Conservation (phyloP, 2,888 invertebrate species). For the Rotaria magnacalcarata region DNA sequence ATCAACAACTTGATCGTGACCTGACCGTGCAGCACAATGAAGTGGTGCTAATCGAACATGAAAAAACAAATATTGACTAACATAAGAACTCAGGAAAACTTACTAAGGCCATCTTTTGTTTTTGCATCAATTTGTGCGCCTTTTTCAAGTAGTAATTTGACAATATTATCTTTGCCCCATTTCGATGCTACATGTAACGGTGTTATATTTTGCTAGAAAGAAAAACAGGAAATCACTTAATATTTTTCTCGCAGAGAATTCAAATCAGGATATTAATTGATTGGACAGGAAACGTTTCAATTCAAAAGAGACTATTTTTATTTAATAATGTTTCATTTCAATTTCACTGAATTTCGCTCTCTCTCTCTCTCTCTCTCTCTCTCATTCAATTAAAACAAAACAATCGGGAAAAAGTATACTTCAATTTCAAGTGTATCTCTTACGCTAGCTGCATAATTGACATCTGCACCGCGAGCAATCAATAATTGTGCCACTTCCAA, state of each 20-base stretch:
- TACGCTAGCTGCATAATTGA: constrained; percentile 90
- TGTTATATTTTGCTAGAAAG: constrained; percentile 79
- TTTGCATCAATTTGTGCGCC: constrained; percentile 92
- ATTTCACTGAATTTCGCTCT: too few relatives aligned
- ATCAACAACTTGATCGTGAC: constrained; percentile 62
- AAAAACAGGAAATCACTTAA: not conserved
- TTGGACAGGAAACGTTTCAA: too few relatives aligned
- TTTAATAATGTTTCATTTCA: too few relatives aligned
- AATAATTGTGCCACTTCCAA: constrained; percentile 87
- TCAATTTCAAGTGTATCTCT: constrained; percentile 44
- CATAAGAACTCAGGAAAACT: not conserved
- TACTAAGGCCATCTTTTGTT: constrained; percentile 83
- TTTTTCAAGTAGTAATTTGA: constrained; percentile 80
- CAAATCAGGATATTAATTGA: too few relatives aligned
- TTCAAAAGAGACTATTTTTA: too few relatives aligned
- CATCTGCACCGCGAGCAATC: constrained; percentile 91
- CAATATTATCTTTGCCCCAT: constrained; percentile 98
- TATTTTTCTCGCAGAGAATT: too few relatives aligned
- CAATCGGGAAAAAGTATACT: not conserved
- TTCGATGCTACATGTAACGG: constrained; percentile 97
- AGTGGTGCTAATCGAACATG: constrained; percentile 67
- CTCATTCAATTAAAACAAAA: not conserved
- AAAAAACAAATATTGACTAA: not conserved
- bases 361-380: not conserved
- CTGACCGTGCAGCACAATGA: constrained; percentile 86